Conservation (phyloP, 2,797 vertebrate species). For the Lepus townsendii region DNA sequence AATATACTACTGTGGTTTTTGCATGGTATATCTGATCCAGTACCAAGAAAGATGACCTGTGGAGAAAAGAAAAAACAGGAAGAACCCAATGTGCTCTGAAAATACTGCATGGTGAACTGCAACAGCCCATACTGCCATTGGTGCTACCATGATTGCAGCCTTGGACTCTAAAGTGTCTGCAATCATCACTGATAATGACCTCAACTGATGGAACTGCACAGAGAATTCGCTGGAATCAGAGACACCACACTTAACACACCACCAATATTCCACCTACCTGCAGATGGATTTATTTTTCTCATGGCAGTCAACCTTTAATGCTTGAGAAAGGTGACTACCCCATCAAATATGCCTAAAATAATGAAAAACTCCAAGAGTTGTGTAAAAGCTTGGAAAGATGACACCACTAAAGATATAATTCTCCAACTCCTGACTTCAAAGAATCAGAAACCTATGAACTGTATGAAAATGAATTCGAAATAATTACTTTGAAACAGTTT, state of each 20-base stretch:
- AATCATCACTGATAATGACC: not conserved
- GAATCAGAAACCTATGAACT: not conserved
- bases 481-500: not conserved
- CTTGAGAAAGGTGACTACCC: not conserved
- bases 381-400: not conserved
- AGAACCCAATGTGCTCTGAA: no score
- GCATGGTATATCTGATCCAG: not conserved
- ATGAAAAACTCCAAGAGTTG: not conserved
- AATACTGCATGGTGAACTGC: no score
- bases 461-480: not conserved
- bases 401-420: not conserved
- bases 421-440: not conserved
- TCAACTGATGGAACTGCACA: not conserved
- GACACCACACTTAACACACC: no score
- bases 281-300: not conserved
- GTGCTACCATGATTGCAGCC: not conserved
- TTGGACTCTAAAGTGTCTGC: no score
- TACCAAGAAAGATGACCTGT: not conserved
- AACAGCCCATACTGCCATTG: not conserved
- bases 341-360: not conserved
- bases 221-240: not conserved
- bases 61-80: not conserved
- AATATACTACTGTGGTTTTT: not conserved
- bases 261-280: not conserved
- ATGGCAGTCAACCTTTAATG: not conserved